phyloP scores from a whole-genome alignment of 1,140 invertebrate genomes.

The Drosophila fuyamai region DNA sequence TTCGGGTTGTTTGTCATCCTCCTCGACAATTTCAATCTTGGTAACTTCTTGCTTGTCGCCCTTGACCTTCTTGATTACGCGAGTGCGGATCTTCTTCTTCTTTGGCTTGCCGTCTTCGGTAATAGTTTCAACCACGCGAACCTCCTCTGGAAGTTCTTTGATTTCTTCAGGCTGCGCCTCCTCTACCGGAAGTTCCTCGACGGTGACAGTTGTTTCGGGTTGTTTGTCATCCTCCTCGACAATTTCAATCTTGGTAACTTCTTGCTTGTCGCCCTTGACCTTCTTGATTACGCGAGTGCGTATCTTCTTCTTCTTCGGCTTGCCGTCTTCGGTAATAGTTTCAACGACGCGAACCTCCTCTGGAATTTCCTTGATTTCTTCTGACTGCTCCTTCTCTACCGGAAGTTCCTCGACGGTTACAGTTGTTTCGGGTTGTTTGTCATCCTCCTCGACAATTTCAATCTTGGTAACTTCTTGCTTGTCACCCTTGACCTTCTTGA shows the following conservation, averaged over 20 bases:
- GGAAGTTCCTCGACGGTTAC: conserved; percentile 1
- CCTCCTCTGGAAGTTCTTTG: conserved; percentile 2
- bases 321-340: conserved; percentile 2
- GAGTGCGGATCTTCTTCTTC: conserved; percentile 9
- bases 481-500: conserved; percentile 7
- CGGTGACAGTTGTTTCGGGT: background rate
- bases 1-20: background rate
- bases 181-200: background rate
- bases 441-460: conserved; percentile 3
- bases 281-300: conserved; percentile 1
- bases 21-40: conserved; percentile 3
- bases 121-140: background rate
- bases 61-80: conserved; percentile 4
- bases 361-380: background rate
- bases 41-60: conserved; percentile 3
- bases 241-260: background rate
- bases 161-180: background rate
- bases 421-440: conserved; percentile 2
- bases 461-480: conserved; percentile 5
- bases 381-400: background rate
- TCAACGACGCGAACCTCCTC: conserved; percentile 3
- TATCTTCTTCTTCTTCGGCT: conserved; percentile 8
- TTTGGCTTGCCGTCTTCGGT: conserved; percentile 7
- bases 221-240: background rate
- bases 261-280: conserved; percentile 6